Evolutionary conservation across 2,113 vertebrate genomes (phyloP).

Genomic region (Trematocara nigrifrons): DNA sequence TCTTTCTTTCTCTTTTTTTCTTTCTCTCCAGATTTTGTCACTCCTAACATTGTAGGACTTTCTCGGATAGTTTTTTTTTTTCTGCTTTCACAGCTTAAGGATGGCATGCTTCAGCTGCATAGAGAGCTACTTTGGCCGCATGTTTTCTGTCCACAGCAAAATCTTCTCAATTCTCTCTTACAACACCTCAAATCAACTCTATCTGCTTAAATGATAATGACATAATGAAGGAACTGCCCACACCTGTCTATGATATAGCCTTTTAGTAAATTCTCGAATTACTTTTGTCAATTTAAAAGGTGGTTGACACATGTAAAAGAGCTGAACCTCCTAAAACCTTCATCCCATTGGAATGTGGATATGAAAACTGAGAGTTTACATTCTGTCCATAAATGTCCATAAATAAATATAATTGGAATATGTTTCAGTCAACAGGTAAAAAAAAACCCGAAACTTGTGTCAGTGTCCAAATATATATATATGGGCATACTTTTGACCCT

Average conservation of each 20-base stretch:
- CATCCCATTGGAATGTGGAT: neutral
- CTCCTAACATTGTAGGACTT: neutral
- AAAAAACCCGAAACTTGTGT: accelerated
- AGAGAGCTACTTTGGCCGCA: neutral
- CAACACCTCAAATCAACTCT: neutral
- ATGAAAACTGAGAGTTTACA: neutral
- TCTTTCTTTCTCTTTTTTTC: neutral
- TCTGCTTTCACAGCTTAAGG: neutral
- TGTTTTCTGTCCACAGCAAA: neutral
- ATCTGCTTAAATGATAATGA: neutral
- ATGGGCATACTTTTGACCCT: neutral
- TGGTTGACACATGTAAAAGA: neutral
- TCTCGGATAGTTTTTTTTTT: neutral
- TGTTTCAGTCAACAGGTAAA: neutral
- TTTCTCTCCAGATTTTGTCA: neutral
- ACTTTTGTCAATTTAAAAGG: neutral
- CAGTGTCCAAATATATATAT: neutral
- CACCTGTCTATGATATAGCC: no score
- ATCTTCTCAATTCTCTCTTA: neutral
- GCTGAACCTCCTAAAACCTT: neutral
- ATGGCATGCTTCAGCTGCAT: neutral
- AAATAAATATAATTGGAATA: neutral
- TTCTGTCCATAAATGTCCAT: neutral
- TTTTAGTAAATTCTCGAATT: neutral
- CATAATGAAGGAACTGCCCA: neutral